A percentile compares a stretch with the other conserved stretches of the same genome.
Evolutionary conservation across 2,113 vertebrate species (phyloP).

Genomic region (Lontra canadensis): DNA sequence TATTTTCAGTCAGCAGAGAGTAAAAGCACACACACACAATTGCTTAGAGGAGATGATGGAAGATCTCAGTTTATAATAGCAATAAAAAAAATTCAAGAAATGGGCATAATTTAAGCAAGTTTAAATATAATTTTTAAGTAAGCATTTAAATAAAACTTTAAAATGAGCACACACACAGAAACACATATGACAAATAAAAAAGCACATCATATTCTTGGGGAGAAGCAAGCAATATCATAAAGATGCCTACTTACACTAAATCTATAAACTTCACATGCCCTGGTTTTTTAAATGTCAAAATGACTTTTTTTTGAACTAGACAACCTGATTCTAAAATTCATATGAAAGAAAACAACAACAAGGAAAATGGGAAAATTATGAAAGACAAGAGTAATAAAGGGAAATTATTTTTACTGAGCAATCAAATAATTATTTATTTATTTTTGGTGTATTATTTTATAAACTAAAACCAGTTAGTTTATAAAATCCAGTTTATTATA

Average conservation of each 20-base stretch:
- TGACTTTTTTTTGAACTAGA: not conserved
- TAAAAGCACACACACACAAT: not conserved
- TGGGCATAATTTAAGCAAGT: not conserved
- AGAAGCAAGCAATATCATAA: not conserved
- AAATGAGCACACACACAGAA: not conserved
- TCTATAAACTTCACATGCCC: not conserved
- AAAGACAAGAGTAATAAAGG: not conserved
- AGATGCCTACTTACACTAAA: not conserved
- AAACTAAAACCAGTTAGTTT: not conserved
- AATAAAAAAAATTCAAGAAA: not conserved
- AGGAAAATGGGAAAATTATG: not conserved
- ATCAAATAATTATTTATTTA: not conserved
- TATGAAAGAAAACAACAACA: not conserved
- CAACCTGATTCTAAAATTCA: conserved; percentile 5
- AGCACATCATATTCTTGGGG: not conserved
- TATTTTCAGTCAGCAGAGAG: not conserved
- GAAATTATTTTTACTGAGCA: not conserved
- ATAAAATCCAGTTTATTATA: not conserved
- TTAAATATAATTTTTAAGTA: not conserved
- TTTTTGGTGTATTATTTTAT: not conserved
- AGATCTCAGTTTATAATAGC: not conserved
- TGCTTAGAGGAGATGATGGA: not conserved
- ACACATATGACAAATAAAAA: not conserved
- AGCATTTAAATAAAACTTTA: not conserved
- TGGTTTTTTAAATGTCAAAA: not conserved